phyloP scores from a whole-genome alignment of 2,888 invertebrate genomes.

The Sepioteuthis lessoniana region DNA sequence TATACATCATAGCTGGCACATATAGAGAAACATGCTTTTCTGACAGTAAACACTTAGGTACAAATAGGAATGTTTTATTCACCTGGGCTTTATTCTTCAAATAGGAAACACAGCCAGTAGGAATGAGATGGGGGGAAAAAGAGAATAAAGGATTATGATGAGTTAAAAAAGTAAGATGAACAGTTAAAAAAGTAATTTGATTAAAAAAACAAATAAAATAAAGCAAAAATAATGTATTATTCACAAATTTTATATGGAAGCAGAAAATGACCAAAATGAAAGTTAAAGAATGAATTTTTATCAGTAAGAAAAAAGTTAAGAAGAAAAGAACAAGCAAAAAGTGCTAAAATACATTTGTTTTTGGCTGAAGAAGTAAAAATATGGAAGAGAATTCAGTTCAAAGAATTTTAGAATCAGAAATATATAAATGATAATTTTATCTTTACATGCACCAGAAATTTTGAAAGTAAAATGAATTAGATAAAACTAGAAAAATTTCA shows the following conservation, averaged over 20 bases:
- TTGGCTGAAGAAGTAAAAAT: not conserved
- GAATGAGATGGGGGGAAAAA: not conserved
- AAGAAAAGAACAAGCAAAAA: not conserved
- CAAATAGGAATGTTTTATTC: not conserved
- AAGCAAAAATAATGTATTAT: not conserved
- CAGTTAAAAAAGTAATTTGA: not conserved
- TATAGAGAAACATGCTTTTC: not conserved
- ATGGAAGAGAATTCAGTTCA: not conserved
- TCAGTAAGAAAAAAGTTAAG: too few species aligned
- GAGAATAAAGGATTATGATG: not conserved
- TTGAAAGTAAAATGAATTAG: too few species aligned
- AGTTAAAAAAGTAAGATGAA: not conserved
- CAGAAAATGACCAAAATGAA: not conserved
- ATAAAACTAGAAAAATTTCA: too few species aligned
- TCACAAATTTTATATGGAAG: not conserved
- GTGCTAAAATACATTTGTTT: not conserved
- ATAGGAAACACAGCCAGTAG: not conserved
- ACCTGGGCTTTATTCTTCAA: slow-evolving; percentile 33
- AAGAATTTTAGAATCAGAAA: not conserved
- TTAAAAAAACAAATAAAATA: not conserved
- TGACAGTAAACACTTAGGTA: not conserved
- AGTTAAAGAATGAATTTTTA: not conserved
- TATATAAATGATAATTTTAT: not conserved
- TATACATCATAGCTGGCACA: slow-evolving; percentile 8
- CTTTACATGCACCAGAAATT: not conserved